Percentiles rank a stretch among this genome's conserved stretches.
Conservation (phyloP, 2,888 invertebrate genomes). For the Lithophane socia region DNA sequence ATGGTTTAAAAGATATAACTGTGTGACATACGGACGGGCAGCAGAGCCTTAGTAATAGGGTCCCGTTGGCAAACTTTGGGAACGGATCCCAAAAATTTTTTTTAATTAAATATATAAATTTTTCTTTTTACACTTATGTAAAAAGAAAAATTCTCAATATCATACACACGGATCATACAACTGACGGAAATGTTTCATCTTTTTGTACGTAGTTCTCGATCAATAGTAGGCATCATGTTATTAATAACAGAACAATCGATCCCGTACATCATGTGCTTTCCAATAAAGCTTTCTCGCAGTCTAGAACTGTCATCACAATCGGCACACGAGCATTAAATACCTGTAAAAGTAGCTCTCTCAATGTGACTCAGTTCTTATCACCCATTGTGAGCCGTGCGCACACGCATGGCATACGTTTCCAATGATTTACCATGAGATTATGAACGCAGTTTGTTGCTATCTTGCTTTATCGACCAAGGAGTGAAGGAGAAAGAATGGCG, state of each 20-base stretch:
- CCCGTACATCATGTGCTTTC: slow-evolving; percentile 49
- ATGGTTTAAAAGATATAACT: too few species aligned
- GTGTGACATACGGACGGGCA: too few species aligned
- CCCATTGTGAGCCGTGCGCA: slow-evolving; percentile 67
- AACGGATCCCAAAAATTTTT: too few species aligned
- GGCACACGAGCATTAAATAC: slow-evolving; percentile 53
- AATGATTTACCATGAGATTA: slow-evolving; percentile 62
- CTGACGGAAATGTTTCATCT: too few species aligned
- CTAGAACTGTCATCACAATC: slow-evolving; percentile 56
- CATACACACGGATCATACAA: too few species aligned
- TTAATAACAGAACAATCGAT: slow-evolving; percentile 45
- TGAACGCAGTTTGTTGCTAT: slow-evolving; percentile 23
- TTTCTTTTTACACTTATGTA: too few species aligned
- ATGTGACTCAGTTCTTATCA: slow-evolving; percentile 70
- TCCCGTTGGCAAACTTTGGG: too few species aligned
- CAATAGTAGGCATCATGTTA: slow-evolving; percentile 8
- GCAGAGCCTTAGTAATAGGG: too few species aligned
- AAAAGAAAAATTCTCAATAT: too few species aligned
- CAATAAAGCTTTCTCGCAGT: slow-evolving; percentile 62
- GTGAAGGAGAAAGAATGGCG: slow-evolving; percentile 28
- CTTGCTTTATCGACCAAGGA: slow-evolving; percentile 25
- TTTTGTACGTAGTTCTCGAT: not conserved
- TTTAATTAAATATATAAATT: too few species aligned
- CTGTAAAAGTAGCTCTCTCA: slow-evolving; percentile 69
- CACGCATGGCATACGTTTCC: slow-evolving; percentile 53